These are phyloP conservation scores for Phyllotis vaccarum DNA, from an alignment of 2,797 vertebrate species.

Conservation along the genomic window DNA sequence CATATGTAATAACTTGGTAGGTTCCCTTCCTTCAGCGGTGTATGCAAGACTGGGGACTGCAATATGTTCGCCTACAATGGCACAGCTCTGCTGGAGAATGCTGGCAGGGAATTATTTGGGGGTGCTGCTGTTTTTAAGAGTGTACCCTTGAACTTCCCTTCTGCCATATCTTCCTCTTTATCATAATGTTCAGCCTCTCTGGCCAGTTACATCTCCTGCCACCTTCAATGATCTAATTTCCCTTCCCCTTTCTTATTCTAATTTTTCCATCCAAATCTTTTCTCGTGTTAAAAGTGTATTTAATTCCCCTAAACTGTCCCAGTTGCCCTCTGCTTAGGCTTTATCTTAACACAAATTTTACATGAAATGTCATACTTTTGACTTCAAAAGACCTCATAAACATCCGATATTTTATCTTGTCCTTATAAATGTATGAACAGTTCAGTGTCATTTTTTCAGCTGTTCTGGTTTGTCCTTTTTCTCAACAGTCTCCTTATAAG, in stretches of 20 bases:
- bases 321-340: background rate
- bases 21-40: background rate
- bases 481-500: too few species aligned
- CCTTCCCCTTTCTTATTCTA: background rate
- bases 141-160: background rate
- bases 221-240: background rate
- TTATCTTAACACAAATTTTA: background rate
- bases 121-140: background rate
- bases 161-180: background rate
- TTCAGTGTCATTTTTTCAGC: background rate
- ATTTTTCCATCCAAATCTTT: background rate
- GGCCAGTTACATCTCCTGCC: background rate
- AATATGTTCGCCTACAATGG: background rate
- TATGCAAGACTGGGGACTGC: background rate
- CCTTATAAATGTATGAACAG: background rate
- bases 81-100: background rate
- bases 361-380: background rate
- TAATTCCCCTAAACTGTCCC: background rate
- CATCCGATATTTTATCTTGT: background rate
- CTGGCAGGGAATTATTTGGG: background rate
- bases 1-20: background rate
- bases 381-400: background rate
- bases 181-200: background rate
- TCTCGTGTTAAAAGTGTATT: background rate
- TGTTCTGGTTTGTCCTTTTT: background rate